phyloP scores from a whole-genome alignment of 2,888 invertebrate species.

The Sceliomorpha sp. region DNA sequence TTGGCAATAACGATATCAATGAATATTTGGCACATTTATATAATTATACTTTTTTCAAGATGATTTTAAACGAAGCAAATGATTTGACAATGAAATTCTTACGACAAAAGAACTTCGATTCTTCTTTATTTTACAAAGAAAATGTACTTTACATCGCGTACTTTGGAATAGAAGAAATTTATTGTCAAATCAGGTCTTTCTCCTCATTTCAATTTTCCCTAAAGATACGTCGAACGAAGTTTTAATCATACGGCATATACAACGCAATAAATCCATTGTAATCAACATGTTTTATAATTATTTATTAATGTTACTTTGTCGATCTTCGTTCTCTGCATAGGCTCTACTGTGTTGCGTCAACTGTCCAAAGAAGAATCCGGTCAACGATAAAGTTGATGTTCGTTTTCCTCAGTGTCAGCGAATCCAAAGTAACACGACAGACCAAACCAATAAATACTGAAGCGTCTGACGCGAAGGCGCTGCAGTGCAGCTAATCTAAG shows the following conservation, averaged over 20 bases:
- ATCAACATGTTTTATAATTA: too few relatives aligned
- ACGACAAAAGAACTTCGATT: too few relatives aligned
- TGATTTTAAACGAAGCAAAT: too few relatives aligned
- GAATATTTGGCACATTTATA: too few relatives aligned
- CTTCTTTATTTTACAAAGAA: too few relatives aligned
- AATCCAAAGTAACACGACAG: conserved; percentile 27
- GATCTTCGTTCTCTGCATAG: conserved; percentile 43
- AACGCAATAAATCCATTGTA: too few relatives aligned
- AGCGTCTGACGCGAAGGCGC: conserved; percentile 17
- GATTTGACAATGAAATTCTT: too few relatives aligned
- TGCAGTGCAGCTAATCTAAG: conserved; percentile 39
- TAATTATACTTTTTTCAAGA: too few relatives aligned
- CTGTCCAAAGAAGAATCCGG: conserved; percentile 34
- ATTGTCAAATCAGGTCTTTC: conserved; percentile 20
- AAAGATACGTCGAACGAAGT: conserved; percentile 36
- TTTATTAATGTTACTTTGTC: conserved; percentile 8
- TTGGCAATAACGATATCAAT: background rate
- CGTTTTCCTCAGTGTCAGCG: conserved; percentile 38
- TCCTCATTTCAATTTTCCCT: conserved; percentile 3
- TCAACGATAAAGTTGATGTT: conserved; percentile 42
- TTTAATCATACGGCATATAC: background rate
- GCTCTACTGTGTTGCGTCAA: conserved; percentile 4
- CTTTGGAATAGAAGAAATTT: too few relatives aligned
- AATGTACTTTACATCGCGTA: too few relatives aligned
- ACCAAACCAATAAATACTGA: conserved; percentile 35